These are phyloP conservation scores for Potamilus streckersoni DNA, from an alignment of 1,140 invertebrate species.

Conservation along the genomic window DNA sequence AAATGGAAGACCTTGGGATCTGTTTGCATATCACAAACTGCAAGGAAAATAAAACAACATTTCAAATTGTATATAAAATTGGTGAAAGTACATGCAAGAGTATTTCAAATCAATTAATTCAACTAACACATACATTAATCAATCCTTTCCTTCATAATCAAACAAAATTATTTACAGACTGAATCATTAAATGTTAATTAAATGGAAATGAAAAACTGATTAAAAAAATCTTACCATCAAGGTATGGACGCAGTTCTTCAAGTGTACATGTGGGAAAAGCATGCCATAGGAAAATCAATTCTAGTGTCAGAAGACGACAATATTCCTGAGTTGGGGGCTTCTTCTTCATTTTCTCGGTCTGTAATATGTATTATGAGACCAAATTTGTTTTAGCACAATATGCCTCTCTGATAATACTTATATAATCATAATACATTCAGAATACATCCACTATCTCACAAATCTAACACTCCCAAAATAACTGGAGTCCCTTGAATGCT, in stretches of 20 bases:
- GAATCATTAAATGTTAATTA: not conserved
- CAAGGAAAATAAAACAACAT: constrained; percentile 15
- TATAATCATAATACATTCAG: no score
- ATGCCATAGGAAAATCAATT: constrained; percentile 81
- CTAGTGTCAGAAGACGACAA: constrained; percentile 76
- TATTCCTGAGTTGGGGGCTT: constrained; percentile 60
- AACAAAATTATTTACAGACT: no score
- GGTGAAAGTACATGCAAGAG: not conserved
- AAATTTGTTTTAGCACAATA: no score
- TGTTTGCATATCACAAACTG: constrained; percentile 63
- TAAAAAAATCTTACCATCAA: constrained; percentile 36
- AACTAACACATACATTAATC: not conserved
- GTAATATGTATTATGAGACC: no score
- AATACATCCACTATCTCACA: no score
- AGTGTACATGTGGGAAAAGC: constrained; percentile 75
- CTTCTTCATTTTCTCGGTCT: constrained; percentile 63
- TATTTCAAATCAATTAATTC: not conserved
- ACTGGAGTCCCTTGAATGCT: not conserved
- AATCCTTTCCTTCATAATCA: no score
- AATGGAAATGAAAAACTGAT: not conserved
- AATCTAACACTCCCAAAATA: constrained; percentile 13
- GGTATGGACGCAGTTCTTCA: constrained; percentile 64
- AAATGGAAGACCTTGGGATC: constrained; percentile 60
- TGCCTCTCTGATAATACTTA: no score
- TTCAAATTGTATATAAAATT: not conserved